These are phyloP conservation scores for Lycocorax pyrrhopterus DNA, from an alignment of 2,113 vertebrate species.

Conservation along the genomic window DNA sequence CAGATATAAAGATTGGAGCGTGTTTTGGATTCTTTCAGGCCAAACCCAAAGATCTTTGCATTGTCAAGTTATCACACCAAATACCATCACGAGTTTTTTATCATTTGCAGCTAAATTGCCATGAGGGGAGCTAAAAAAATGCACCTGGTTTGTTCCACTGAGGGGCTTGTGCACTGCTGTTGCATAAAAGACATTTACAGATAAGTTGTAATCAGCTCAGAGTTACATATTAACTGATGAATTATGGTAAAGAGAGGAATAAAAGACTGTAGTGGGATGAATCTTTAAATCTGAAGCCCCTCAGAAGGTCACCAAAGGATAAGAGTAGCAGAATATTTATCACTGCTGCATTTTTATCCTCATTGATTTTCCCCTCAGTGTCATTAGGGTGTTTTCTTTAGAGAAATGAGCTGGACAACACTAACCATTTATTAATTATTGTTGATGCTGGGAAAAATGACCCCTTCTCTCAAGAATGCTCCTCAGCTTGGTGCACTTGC, in stretches of 20 bases:
- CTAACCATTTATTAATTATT: conserved; percentile 64
- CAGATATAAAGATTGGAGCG: conserved; percentile 36
- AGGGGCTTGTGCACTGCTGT: background rate
- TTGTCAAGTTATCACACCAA: conserved; percentile 29
- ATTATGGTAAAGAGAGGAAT: conserved; percentile 35
- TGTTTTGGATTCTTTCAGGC: conserved; percentile 61
- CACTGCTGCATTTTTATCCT: conserved; percentile 50
- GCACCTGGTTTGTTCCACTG: background rate
- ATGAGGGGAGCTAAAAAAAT: conserved; percentile 1
- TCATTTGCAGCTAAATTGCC: background rate
- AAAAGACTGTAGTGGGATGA: conserved; percentile 44
- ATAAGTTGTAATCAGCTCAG: conserved; percentile 57
- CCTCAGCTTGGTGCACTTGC: conserved; percentile 6
- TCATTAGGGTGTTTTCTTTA: conserved; percentile 54
- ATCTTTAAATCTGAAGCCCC: conserved; percentile 46
- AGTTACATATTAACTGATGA: conserved; percentile 67
- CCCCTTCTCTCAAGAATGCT: background rate
- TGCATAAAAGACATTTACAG: conserved; percentile 49
- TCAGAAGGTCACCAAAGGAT: conserved; percentile 57
- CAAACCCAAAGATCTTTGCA: conserved; percentile 36
- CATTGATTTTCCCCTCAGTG: conserved; percentile 40
- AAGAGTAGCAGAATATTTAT: conserved; percentile 57
- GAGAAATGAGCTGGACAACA: conserved; percentile 40
- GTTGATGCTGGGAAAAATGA: conserved; percentile 37
- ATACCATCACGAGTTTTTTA: conserved; percentile 29